Conservation (phyloP, 2,888 invertebrate species). For the Mesorhabditis sp. region DNA sequence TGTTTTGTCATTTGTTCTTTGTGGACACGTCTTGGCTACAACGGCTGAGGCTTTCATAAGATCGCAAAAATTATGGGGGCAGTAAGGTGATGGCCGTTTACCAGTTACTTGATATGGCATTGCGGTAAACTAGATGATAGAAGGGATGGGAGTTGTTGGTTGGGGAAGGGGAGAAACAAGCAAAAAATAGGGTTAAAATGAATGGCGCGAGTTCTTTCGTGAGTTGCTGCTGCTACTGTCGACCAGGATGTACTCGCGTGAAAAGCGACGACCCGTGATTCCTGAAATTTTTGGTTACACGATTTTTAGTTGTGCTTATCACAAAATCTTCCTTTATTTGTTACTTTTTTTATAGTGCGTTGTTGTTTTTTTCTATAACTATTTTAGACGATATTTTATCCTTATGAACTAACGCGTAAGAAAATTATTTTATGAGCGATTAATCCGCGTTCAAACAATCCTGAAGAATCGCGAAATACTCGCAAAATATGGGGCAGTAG, state of each 20-base stretch:
- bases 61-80: too few species aligned
- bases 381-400: not conserved
- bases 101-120: not conserved
- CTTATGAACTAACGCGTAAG: too few species aligned
- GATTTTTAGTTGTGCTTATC: too few species aligned
- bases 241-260: slow-evolving; percentile 6
- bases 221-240: slow-evolving; percentile 6
- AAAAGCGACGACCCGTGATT: not conserved
- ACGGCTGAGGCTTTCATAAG: too few species aligned
- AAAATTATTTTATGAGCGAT: too few species aligned
- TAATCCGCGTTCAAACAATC: too few species aligned
- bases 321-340: too few species aligned
- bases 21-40: too few species aligned
- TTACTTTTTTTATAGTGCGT: too few species aligned
- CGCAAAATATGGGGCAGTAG: too few species aligned
- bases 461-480: too few species aligned
- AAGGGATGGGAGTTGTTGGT: not conserved
- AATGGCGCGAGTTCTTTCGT: not conserved
- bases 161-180: not conserved
- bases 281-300: not conserved
- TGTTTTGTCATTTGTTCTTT: too few species aligned
- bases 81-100: not conserved
- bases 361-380: not conserved
- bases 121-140: not conserved
- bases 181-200: not conserved